Conservation (phyloP, 2,113 vertebrate genomes). For the Vimba vimba region DNA sequence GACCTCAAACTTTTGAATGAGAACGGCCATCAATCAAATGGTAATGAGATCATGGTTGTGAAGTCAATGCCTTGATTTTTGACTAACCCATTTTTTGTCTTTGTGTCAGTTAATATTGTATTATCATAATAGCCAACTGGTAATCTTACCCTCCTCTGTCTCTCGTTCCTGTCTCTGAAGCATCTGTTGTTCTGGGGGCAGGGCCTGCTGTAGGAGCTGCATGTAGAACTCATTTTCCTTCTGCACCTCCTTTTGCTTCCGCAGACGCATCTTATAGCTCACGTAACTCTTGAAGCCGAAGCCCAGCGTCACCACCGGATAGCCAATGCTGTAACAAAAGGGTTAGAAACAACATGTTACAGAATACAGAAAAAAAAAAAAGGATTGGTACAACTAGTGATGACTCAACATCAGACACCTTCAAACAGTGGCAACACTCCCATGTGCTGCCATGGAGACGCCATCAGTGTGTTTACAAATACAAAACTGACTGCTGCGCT, state of each 20-base stretch:
- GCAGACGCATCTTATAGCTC: conserved; percentile 97
- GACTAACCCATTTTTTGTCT: neutral
- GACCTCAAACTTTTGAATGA: too few species aligned
- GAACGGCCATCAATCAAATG: too few species aligned
- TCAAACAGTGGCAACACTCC: conserved; percentile 2
- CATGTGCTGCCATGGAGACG: conserved; percentile 2
- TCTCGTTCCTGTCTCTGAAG: conserved; percentile 94
- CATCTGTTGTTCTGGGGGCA: conserved; percentile 97
- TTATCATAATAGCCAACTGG: neutral
- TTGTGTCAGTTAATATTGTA: neutral
- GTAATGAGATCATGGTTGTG: too few species aligned
- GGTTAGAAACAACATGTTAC: neutral
- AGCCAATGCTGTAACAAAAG: conserved; percentile 84
- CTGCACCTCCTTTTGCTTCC: conserved; percentile 97
- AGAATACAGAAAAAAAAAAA: neutral
- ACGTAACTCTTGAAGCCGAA: conserved; percentile 99
- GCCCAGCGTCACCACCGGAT: conserved; percentile 97
- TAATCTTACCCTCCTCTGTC: conserved; percentile 91
- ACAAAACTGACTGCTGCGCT: neutral
- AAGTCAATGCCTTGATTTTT: too few species aligned
- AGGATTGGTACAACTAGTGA: neutral
- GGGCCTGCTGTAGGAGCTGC: conserved; percentile 95
- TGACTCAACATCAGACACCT: conserved; percentile 13
- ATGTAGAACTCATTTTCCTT: conserved; percentile 99
- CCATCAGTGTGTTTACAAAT: conserved; percentile 17